Evolutionary conservation across 2,113 vertebrate species (phyloP), one percentile per base, ranked within the genome.

Genomic region (Pan paniscus): DNA sequence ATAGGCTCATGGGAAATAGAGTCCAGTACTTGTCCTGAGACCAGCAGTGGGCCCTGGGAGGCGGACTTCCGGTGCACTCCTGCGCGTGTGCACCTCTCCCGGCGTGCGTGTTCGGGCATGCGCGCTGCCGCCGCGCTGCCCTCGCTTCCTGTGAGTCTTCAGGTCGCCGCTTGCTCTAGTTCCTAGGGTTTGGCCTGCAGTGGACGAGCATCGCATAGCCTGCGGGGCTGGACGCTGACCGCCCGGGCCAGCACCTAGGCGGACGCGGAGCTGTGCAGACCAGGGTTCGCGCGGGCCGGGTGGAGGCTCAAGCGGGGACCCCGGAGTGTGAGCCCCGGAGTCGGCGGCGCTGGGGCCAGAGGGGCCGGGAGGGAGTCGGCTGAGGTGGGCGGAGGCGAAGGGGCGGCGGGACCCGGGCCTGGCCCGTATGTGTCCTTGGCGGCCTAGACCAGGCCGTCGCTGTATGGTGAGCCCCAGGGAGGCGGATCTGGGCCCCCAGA

Each of bases 41-140:
- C 30, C 50, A 0, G 4, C 23, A 1, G 9, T 1, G 38, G 11
- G 55, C 4, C 23, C n/a, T 0, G 8, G 6, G 8, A 2, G 46
- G 35, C 4, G 5, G n/a, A 89, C 32, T 48, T 55, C 61, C 52
- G 25, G 52, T 18, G 32, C 2, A 22, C 20, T 59, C 1, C 1
- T 4, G 59, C 50, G 94, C 76, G 17, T 32, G 87, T 11, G 68
- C 32, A 0, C 7, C 23, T 2, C 8, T 9, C 2, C 17, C 8
- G 30, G 38, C 0, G 78, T 73, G 94, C 72, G 46, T 57, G 79
- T 75, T 73, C 35, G 73, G 84, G 92, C 92, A 59, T n/a, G 95
- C 85, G 89, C 72, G 22, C 25, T 8, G 4, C 11, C 5, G 16
- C 52, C 40, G 5, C 64, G 5, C 35, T 2, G 46, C 55, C 17